These are phyloP conservation scores for Nomada fucata DNA, from an alignment of 2,888 invertebrate species.

Conservation along the genomic window DNA sequence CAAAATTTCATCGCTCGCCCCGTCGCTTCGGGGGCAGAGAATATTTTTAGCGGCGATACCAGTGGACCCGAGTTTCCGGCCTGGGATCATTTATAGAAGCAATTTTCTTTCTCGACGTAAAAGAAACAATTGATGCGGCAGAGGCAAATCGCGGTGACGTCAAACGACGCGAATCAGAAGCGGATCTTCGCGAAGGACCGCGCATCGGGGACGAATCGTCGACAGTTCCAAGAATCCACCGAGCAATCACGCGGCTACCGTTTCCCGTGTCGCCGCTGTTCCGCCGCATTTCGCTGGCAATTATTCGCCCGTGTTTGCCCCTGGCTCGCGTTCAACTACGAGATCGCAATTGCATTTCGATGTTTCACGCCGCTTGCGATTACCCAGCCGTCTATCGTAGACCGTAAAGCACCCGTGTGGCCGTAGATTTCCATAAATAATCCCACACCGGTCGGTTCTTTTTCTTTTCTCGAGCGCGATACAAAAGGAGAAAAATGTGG, in stretches of 20 bases:
- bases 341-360: constrained; percentile 11
- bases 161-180: constrained; percentile 54
- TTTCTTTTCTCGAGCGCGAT: not conserved
- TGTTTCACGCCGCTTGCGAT: not conserved
- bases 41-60: no score
- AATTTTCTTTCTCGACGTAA: not conserved
- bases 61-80: no score
- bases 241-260: constrained; percentile 59
- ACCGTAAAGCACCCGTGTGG: not conserved
- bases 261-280: constrained; percentile 43
- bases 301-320: constrained; percentile 40
- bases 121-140: not conserved
- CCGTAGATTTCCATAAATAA: constrained; percentile 5
- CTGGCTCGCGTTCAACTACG: constrained; percentile 18
- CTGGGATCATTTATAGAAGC: no score
- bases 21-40: no score
- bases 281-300: constrained; percentile 50
- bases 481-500: not conserved
- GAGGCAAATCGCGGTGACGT: not conserved
- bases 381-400: not conserved
- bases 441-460: no score
- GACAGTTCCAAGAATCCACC: constrained; percentile 73
- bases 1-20: no score
- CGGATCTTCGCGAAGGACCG: constrained; percentile 70
- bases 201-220: constrained; percentile 73